phyloP scores from a whole-genome alignment of 2,113 vertebrate genomes.

The Phrynosoma platyrhinos region DNA sequence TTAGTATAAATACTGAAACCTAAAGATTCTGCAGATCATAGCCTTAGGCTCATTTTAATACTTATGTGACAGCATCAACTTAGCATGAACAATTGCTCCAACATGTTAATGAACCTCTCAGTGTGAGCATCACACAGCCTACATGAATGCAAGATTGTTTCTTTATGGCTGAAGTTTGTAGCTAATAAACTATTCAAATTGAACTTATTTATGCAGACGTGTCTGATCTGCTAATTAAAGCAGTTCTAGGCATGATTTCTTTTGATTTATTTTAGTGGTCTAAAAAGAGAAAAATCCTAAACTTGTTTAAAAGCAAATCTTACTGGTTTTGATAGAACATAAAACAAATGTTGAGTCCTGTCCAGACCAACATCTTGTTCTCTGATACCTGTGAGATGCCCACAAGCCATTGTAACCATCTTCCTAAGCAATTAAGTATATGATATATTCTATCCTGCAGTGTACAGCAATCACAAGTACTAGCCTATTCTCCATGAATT shows the following conservation, averaged over 20 bases:
- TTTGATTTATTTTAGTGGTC: constrained; percentile 15
- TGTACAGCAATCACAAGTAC: no score
- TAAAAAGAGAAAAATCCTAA: constrained; percentile 5
- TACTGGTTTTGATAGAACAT: neutral
- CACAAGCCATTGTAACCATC: neutral
- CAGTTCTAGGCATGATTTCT: constrained; percentile 18
- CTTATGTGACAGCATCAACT: neutral
- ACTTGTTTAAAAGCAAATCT: neutral
- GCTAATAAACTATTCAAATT: neutral
- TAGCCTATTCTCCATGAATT: neutral
- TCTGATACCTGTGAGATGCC: neutral
- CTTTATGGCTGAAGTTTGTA: neutral
- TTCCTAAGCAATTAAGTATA: neutral
- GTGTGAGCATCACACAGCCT: neutral
- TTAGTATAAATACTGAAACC: neutral
- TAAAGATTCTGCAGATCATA: neutral
- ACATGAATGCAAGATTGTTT: constrained; percentile 1
- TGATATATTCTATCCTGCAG: no score
- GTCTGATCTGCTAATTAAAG: constrained; percentile 38
- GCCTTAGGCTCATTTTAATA: neutral
- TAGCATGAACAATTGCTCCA: constrained; percentile 19
- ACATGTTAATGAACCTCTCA: neutral
- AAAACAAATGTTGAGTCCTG: neutral
- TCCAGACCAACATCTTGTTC: neutral
- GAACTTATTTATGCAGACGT: neutral